Evolutionary conservation across 2,113 vertebrate species (phyloP).

Genomic region (Caranx melampygus): DNA sequence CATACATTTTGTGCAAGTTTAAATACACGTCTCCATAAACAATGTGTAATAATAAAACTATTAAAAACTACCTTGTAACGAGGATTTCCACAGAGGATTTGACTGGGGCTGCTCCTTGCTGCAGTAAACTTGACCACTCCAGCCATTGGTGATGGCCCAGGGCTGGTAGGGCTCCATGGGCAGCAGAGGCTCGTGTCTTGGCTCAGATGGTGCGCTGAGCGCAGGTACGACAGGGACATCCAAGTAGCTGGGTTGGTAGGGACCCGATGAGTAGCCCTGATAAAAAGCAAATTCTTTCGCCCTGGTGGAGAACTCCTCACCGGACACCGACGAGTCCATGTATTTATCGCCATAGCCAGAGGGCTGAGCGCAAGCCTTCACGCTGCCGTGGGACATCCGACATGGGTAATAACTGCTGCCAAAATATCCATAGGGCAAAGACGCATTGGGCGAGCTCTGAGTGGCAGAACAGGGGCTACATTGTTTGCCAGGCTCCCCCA

Average conservation of each 20-base stretch:
- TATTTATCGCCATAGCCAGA: conserved; percentile 94
- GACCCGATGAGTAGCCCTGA: conserved; percentile 93
- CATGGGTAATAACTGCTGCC: conserved; percentile 97
- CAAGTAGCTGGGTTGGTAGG: conserved; percentile 96
- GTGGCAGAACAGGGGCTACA: conserved; percentile 96
- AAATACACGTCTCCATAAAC: neutral
- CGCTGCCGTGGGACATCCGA: conserved; percentile 92
- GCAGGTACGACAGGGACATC: conserved; percentile 96
- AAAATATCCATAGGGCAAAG: conserved; percentile 98
- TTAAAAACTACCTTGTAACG: conserved; percentile 89
- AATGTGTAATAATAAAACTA: neutral
- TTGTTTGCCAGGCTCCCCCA: conserved; percentile 95
- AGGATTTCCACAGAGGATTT: conserved; percentile 95
- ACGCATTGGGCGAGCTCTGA: conserved; percentile 92
- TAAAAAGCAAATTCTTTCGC: conserved; percentile 99
- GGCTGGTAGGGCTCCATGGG: conserved; percentile 98
- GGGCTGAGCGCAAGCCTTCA: conserved; percentile 94
- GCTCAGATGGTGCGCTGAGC: conserved; percentile 90
- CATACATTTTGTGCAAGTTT: neutral
- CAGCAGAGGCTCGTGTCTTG: conserved; percentile 92
- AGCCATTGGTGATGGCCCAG: conserved; percentile 95
- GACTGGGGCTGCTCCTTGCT: conserved; percentile 95
- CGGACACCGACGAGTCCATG: conserved; percentile 93
- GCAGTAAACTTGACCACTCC: conserved; percentile 98
- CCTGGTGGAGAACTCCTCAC: conserved; percentile 94